Conservation (phyloP, 2,113 vertebrate genomes). For the Oryzias javanicus region DNA sequence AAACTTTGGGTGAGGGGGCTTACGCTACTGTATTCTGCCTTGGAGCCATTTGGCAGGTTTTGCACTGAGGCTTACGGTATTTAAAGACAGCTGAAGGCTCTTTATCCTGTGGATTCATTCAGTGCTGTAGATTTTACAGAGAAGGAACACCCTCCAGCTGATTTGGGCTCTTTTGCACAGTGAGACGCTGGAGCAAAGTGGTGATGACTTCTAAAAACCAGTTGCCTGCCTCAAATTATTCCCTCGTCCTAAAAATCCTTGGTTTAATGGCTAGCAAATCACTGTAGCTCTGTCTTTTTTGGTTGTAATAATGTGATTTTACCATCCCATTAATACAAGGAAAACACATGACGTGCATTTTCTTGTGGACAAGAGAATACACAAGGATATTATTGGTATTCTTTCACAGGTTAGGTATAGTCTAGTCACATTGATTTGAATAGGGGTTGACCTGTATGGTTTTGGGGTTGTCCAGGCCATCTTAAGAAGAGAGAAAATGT, state of each 20-base stretch:
- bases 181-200: conserved; percentile 13
- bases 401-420: too few species aligned
- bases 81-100: conserved; percentile 30
- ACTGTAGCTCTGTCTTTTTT: not conserved
- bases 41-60: conserved; percentile 20
- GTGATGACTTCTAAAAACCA: conserved; percentile 18
- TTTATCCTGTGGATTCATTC: conserved; percentile 35
- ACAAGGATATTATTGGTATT: too few species aligned
- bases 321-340: too few species aligned
- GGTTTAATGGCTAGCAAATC: not conserved
- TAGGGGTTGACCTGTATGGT: too few species aligned
- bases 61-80: conserved; percentile 24
- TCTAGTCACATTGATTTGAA: too few species aligned
- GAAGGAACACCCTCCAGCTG: conserved; percentile 35
- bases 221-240: conserved; percentile 32
- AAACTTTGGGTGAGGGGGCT: conserved; percentile 15
- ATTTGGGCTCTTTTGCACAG: conserved; percentile 14
- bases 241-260: conserved; percentile 25
- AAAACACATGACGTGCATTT: too few species aligned
- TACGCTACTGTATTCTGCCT: conserved; percentile 20
- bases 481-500: too few species aligned
- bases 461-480: too few species aligned
- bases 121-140: conserved; percentile 17
- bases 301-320: too few species aligned
- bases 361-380: too few species aligned